Conservation (phyloP, 30 jellyfish, hydroid and myxozoan species). For the Morbakka virulenta region DNA sequence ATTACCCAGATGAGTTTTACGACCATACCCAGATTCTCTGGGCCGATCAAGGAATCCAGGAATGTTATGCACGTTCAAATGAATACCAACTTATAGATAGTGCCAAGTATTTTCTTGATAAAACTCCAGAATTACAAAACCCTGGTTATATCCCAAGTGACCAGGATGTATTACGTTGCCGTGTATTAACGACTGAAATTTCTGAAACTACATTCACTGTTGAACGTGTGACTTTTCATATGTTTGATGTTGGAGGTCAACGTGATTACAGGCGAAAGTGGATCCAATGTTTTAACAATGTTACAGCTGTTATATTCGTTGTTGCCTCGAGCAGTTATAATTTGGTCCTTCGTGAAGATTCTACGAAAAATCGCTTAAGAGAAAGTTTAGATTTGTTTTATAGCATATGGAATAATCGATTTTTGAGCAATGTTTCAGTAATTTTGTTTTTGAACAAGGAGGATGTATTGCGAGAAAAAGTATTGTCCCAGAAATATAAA, state of each 20-base stretch:
- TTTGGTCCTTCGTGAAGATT: slow-evolving; percentile 81
- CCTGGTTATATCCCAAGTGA: slow-evolving; percentile 68
- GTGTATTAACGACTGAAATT: slow-evolving; percentile 79
- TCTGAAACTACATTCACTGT: slow-evolving; percentile 71
- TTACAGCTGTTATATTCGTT: slow-evolving; percentile 90
- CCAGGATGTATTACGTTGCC: slow-evolving; percentile 88
- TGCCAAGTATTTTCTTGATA: slow-evolving; percentile 83
- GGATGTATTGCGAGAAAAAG: slow-evolving; percentile 74
- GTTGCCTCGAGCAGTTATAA: slow-evolving; percentile 84
- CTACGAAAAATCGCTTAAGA: slow-evolving; percentile 63
- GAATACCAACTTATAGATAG: slow-evolving; percentile 88
- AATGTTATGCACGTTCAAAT: slow-evolving; percentile 71
- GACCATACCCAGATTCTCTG: slow-evolving; percentile 59
- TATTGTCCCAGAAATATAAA: slow-evolving; percentile 60
- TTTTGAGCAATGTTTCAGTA: slow-evolving; percentile 75
- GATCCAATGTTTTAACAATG: slow-evolving; percentile 95
- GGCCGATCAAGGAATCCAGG: slow-evolving; percentile 61
- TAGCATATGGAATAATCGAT: slow-evolving; percentile 86
- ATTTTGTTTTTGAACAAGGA: slow-evolving; percentile 80
- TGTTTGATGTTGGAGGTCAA: slow-evolving; percentile 99
- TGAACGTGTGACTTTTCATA: slow-evolving; percentile 63
- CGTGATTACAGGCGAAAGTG: slow-evolving; percentile 95
- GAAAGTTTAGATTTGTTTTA: slow-evolving; percentile 81
- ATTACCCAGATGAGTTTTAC: slow-evolving; percentile 57
- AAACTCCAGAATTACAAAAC: slow-evolving; percentile 41